These are phyloP conservation scores for Pomacea maculata DNA, from an alignment of 1,140 invertebrate species.

Conservation along the genomic window DNA sequence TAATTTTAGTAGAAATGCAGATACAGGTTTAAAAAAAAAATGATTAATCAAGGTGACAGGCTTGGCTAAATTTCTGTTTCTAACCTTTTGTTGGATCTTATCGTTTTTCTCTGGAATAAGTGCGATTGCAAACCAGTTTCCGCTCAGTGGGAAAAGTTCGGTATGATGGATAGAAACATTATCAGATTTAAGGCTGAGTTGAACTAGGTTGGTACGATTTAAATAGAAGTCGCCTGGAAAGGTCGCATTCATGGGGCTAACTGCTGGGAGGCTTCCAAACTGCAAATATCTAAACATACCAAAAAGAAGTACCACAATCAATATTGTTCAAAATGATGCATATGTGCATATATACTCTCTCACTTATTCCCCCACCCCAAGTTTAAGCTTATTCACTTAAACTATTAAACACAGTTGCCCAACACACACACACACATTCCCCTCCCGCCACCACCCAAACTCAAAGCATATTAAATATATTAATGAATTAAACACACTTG, in stretches of 20 bases:
- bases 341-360: neutral
- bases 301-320: too few species aligned
- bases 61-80: neutral
- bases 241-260: slow-evolving; percentile 78
- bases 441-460: neutral
- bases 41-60: neutral
- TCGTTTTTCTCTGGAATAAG: slow-evolving; percentile 76
- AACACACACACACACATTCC: neutral
- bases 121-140: slow-evolving; percentile 81
- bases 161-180: slow-evolving; percentile 44
- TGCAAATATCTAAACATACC: slow-evolving; percentile 67
- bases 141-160: slow-evolving; percentile 71
- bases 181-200: slow-evolving; percentile 67
- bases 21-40: neutral
- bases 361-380: neutral
- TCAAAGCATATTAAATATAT: neutral
- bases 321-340: too few species aligned
- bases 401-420: neutral
- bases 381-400: neutral
- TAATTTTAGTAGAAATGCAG: neutral
- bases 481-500: neutral
- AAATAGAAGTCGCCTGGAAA: slow-evolving; percentile 71
- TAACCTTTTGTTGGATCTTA: slow-evolving; percentile 70
- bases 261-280: slow-evolving; percentile 79
- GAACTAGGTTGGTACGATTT: slow-evolving; percentile 57